Conservation (phyloP, 2,113 vertebrate species). For the Falcunculus frontatus region DNA sequence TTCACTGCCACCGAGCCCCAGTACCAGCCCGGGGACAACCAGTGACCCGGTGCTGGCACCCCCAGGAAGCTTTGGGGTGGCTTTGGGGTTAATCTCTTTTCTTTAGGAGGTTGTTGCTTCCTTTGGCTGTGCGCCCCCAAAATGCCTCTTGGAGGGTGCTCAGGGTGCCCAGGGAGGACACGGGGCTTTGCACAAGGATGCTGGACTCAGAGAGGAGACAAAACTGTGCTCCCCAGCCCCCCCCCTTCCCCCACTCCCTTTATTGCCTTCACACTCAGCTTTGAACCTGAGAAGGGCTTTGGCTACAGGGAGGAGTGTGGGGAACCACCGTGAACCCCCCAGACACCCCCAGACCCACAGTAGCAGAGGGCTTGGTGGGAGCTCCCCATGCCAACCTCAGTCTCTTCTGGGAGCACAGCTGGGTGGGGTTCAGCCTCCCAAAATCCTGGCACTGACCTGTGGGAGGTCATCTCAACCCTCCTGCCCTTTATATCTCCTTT, state of each 20-base stretch:
- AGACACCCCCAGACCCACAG: neutral
- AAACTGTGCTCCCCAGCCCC: neutral
- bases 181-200: neutral
- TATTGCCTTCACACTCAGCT: neutral
- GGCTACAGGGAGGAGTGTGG: neutral
- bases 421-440: neutral
- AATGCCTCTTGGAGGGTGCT: neutral
- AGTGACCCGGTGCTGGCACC: neutral
- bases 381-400: neutral
- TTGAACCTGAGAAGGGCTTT: neutral
- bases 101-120: neutral
- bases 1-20: constrained; percentile 98
- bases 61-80: neutral
- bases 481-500: neutral
- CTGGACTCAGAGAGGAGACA: neutral
- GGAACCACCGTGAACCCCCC: too few species aligned
- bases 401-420: neutral
- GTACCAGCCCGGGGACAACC: constrained; percentile 91
- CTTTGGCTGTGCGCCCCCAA: neutral
- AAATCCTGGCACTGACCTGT: neutral
- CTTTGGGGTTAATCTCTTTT: neutral
- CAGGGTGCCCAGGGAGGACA: neutral
- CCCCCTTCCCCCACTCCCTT: neutral
- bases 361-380: neutral
- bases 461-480: neutral